These are phyloP conservation scores for Scaptomyza hsui DNA, from an alignment of 1,140 invertebrate genomes.

Conservation along the genomic window DNA sequence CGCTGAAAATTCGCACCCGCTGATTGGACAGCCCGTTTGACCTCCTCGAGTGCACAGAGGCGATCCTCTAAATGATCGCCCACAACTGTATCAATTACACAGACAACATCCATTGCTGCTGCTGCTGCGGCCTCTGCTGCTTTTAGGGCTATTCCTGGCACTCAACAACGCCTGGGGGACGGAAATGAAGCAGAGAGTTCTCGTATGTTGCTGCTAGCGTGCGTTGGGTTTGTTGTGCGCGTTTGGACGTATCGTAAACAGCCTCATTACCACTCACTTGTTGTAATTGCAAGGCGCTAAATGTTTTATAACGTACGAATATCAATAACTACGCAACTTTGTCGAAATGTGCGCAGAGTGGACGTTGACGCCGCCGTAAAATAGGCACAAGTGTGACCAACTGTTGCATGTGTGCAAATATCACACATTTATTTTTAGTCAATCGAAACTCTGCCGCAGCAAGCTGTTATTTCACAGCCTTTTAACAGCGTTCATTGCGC, in stretches of 20 bases:
- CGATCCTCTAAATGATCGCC: constrained; percentile 89
- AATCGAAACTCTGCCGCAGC: not conserved
- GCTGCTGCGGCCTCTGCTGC: constrained; percentile 10
- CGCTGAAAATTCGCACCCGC: constrained; percentile 93
- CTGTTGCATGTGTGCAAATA: not conserved
- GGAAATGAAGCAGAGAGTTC: constrained; percentile 24
- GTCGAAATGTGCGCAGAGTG: constrained; percentile 57
- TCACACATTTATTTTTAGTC: constrained; percentile 4
- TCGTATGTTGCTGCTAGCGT: constrained; percentile 26
- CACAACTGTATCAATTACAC: constrained; percentile 93
- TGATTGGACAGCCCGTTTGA: constrained; percentile 90
- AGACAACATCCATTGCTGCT: constrained; percentile 93
- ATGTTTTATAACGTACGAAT: constrained; percentile 55
- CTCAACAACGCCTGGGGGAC: constrained; percentile 42
- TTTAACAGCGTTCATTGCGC: not conserved
- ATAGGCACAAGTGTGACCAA: constrained; percentile 35
- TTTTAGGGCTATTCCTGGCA: constrained; percentile 58
- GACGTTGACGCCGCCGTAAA: constrained; percentile 52
- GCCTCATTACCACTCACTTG: constrained; percentile 69
- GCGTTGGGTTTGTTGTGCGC: constrained; percentile 33
- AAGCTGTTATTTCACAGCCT: not conserved
- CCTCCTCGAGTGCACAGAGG: constrained; percentile 92
- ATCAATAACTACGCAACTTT: constrained; percentile 57
- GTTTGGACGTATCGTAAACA: constrained; percentile 48
- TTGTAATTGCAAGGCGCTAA: constrained; percentile 62